Evolutionary conservation across 2,888 invertebrate genomes (phyloP).

Genomic region (Dexiosoma caninum): DNA sequence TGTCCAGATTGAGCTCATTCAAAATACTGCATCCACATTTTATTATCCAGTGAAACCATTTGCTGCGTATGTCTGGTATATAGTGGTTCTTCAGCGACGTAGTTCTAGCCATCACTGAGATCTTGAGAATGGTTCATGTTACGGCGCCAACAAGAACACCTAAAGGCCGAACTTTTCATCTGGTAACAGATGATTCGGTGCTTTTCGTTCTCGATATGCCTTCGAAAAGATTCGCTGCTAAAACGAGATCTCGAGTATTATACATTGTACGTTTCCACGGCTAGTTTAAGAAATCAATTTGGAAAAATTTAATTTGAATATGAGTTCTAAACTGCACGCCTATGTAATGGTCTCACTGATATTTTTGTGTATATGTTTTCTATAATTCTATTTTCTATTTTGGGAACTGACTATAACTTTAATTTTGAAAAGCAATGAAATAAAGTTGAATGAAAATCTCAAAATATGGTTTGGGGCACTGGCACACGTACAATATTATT

Average conservation of each 20-base stretch:
- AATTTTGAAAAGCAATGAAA: too few relatives aligned
- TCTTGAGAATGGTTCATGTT: not conserved
- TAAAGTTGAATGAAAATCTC: too few relatives aligned
- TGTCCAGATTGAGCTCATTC: slow-evolving; percentile 71
- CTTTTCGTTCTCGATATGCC: slow-evolving; percentile 56
- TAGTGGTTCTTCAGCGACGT: not conserved
- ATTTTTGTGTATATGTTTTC: slow-evolving; percentile 63
- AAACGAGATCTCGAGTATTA: slow-evolving; percentile 65
- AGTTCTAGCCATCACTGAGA: not conserved
- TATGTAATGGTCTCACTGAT: slow-evolving; percentile 70
- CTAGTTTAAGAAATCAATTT: slow-evolving; percentile 69
- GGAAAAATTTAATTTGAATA: slow-evolving; percentile 67
- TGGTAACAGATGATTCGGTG: slow-evolving; percentile 40
- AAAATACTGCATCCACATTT: slow-evolving; percentile 68
- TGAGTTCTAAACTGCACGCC: slow-evolving; percentile 69
- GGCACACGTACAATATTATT: too few relatives aligned
- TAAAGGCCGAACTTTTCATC: slow-evolving; percentile 64
- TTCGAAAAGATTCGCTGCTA: slow-evolving; percentile 61
- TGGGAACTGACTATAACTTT: too few relatives aligned
- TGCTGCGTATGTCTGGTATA: slow-evolving; percentile 29
- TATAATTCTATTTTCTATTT: too few relatives aligned
- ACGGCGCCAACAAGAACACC: slow-evolving; percentile 69
- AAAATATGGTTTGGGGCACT: too few relatives aligned
- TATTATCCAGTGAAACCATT: slow-evolving; percentile 71
- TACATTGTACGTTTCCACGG: slow-evolving; percentile 69